Percentiles rank a stretch among this genome's conserved stretches.
phyloP scores from a whole-genome alignment of 1,140 invertebrate genomes.

The Drosophila parvula region DNA sequence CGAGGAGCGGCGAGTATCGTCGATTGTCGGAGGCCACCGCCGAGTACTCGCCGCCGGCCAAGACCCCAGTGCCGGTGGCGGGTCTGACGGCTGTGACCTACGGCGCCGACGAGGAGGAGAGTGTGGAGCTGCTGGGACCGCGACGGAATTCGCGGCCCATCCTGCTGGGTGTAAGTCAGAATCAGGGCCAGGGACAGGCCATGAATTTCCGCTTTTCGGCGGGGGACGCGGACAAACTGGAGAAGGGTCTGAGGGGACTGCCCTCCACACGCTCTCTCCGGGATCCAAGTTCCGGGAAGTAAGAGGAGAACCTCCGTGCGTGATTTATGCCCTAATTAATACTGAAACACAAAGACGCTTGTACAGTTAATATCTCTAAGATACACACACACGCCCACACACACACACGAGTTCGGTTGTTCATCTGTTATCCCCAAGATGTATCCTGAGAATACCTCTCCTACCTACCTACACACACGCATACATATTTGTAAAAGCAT shows the following conservation, averaged over 20 bases:
- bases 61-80: constrained; percentile 39
- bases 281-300: constrained; percentile 69
- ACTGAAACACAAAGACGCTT: constrained; percentile 82
- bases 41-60: constrained; percentile 70
- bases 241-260: constrained; percentile 76
- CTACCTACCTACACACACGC: constrained; percentile 7
- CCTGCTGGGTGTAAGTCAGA: constrained; percentile 44
- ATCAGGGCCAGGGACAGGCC: constrained; percentile 53
- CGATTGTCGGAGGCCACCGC: constrained; percentile 65
- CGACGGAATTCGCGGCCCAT: constrained; percentile 55
- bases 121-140: constrained; percentile 67
- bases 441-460: constrained; percentile 15
- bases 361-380: constrained; percentile 80
- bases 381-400: constrained; percentile 44
- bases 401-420: constrained; percentile 37
- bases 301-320: constrained; percentile 46
- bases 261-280: constrained; percentile 76
- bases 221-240: constrained; percentile 83
- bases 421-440: constrained; percentile 29
- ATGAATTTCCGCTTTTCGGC: constrained; percentile 82
- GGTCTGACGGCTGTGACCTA: constrained; percentile 29
- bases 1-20: constrained; percentile 71
- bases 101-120: constrained; percentile 64
- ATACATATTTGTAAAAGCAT: constrained; percentile 62
- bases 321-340: constrained; percentile 82